These are phyloP conservation scores for Bufo bufo DNA, from an alignment of 2,113 vertebrate species.

Conservation along the genomic window DNA sequence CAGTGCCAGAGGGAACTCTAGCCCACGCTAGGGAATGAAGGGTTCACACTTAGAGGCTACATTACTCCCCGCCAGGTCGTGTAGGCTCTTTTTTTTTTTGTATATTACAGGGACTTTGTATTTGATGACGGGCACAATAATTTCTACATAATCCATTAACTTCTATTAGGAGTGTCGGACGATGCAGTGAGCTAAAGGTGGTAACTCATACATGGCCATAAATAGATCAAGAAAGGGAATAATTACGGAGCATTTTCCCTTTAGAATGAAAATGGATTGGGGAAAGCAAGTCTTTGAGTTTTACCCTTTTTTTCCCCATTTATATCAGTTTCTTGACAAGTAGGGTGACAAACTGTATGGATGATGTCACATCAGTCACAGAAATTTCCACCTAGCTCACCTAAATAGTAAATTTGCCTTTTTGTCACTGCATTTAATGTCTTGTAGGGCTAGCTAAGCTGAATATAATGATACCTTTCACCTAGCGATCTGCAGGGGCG, in stretches of 20 bases:
- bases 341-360: no score
- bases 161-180: no score
- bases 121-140: background rate
- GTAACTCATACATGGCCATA: background rate
- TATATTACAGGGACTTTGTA: background rate
- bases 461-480: no score
- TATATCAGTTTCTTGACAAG: no score
- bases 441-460: no score
- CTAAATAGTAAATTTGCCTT: no score
- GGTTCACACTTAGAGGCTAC: background rate
- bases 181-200: background rate
- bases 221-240: background rate
- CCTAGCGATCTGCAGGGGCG: no score
- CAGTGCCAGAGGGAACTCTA: conserved; percentile 43
- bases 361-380: no score
- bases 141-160: conserved; percentile 5
- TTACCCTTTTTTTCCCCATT: no score
- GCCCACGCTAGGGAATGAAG: background rate
- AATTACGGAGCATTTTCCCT: background rate
- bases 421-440: no score
- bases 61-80: background rate
- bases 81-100: background rate
- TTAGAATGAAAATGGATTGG: background rate
- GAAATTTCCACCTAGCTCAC: no score
- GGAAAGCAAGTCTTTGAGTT: no score